Base-by-base conservation (phyloP, 2,797 vertebrate genomes). In the Hippocampus kuda region DNA sequence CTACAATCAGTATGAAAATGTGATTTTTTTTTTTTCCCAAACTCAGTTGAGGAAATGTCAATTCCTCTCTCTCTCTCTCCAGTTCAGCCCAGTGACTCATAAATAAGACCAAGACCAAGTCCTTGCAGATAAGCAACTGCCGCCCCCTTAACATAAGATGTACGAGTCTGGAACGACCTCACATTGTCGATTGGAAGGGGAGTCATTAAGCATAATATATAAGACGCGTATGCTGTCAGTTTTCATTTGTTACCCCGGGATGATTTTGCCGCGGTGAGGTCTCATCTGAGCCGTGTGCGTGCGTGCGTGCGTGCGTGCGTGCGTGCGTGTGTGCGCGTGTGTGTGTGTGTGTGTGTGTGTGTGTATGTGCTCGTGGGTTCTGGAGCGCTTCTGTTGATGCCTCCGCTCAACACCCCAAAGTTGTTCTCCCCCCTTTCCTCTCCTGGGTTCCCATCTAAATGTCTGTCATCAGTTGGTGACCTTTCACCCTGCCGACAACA, bases 181-280 rank as follows among this genome's bases (percentile, higher is more conserved):
- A 56, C 10, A 26, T 56, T 56, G 53, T 24, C 53, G 11, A 56
- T 56, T 56, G 53, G 18, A 56, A 56, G n/a, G 53, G 53, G n/a
- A 56, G n/a, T n/a, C 53, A 56, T 56, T 56, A 56, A 11, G 76
- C 80, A 81, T 85, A 87, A 89, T 90, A 86, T 83, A 86, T 88
- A 89, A 85, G 83, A 86, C 85, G 87, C 84, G 86, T 85, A 79
- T 48, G 61, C 83, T 88, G 88, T 89, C 84, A 72, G 73, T 83
- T 89, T 87, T 85, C 83, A 89, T 91, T 88, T 87, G 81, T 87
- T 84, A 83, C 70, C 73, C 61, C 22, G 66, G 70, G 72, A 70
- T 77, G 81, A 84, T 80, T 77, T 75, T 79, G 71, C 75, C 73
- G 77, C 75, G 63, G 67, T 73, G 64, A 77, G 77, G 77, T 80